Conservation (phyloP, 1,140 invertebrate species). For the Drosophila nebulosa region DNA sequence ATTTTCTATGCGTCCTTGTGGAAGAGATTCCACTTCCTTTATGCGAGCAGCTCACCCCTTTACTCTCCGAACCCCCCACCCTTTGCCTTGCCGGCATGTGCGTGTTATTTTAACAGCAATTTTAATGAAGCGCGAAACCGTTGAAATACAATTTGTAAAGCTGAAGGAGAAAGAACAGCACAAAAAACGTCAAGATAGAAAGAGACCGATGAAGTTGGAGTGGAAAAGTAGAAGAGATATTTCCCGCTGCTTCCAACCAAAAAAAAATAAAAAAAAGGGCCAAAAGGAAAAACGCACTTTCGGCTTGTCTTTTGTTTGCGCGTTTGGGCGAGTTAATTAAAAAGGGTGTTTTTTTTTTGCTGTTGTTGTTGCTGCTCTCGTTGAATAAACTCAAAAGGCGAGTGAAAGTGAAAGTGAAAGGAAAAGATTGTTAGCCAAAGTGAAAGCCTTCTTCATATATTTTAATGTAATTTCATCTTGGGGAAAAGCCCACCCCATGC, state of each 20-base stretch:
- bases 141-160: constrained; percentile 76
- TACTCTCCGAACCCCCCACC: too few species aligned
- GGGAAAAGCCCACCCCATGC: not conserved
- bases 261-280: constrained; percentile 53
- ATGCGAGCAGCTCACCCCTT: not conserved
- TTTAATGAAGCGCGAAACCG: constrained; percentile 78
- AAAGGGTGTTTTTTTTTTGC: constrained; percentile 51
- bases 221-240: not conserved
- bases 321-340: constrained; percentile 74
- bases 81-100: not conserved
- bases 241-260: constrained; percentile 12
- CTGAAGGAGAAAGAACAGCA: constrained; percentile 19
- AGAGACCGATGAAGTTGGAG: not conserved
- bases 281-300: constrained; percentile 39
- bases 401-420: not conserved
- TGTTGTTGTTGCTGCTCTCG: not conserved
- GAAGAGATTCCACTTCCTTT: constrained; percentile 34
- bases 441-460: constrained; percentile 9
- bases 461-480: constrained; percentile 11
- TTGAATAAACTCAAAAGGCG: not conserved
- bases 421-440: constrained; percentile 1
- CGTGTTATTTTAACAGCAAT: constrained; percentile 77
- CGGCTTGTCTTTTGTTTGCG: constrained; percentile 46
- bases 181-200: constrained; percentile 18
- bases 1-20: constrained; percentile 61